Conservation (phyloP, 2,888 invertebrate species). For the Theodoxus fluviatilis region DNA sequence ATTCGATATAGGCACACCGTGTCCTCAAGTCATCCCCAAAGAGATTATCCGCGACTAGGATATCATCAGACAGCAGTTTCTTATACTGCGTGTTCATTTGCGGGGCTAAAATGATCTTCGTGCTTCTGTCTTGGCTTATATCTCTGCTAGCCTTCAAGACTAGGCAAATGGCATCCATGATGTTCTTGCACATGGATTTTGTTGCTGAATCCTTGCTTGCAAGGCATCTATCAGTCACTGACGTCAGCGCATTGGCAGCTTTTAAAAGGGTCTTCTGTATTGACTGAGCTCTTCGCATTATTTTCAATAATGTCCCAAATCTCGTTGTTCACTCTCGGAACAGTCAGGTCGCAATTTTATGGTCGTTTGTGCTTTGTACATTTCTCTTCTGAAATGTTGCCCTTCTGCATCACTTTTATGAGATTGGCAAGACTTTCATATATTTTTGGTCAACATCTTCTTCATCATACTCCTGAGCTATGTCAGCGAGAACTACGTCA, state of each 20-base stretch:
- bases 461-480: too few species aligned
- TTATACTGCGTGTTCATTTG: not conserved
- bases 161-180: not conserved
- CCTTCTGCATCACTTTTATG: too few species aligned
- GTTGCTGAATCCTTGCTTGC: not conserved
- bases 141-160: not conserved
- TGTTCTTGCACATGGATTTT: not conserved
- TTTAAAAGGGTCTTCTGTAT: not conserved
- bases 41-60: not conserved
- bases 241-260: not conserved
- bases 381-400: too few species aligned
- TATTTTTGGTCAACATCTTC: too few species aligned
- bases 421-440: too few species aligned
- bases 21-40: too few species aligned
- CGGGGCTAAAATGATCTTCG: not conserved
- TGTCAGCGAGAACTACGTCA: too few species aligned
- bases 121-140: not conserved
- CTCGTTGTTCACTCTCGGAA: not conserved
- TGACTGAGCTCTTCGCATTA: not conserved
- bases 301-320: not conserved
- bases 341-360: not conserved
- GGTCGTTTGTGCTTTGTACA: not conserved
- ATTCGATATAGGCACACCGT: not conserved
- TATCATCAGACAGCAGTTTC: not conserved
- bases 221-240: not conserved